These are phyloP conservation scores for Venturia canescens DNA, from an alignment of 1,140 invertebrate genomes.

Conservation along the genomic window DNA sequence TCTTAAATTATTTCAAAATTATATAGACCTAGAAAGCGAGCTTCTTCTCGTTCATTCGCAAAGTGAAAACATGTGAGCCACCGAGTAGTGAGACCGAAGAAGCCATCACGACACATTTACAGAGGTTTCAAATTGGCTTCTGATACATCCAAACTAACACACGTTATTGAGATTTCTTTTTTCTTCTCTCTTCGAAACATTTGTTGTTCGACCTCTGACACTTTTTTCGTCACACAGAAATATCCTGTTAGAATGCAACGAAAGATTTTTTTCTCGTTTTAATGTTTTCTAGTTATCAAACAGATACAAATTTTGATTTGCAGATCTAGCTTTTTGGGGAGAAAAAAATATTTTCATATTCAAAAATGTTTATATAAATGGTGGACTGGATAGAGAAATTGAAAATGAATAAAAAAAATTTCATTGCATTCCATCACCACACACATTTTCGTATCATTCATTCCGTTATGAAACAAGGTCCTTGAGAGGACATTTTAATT, in stretches of 20 bases:
- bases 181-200: too few species aligned
- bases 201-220: too few species aligned
- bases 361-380: too few species aligned
- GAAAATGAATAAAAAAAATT: too few species aligned
- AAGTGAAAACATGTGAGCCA: slow-evolving; percentile 44
- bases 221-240: too few species aligned
- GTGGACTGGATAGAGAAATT: too few species aligned
- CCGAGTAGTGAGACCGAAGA: slow-evolving; percentile 35
- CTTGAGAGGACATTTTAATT: slow-evolving; percentile 26
- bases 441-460: background rate
- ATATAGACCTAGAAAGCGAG: background rate
- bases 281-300: too few species aligned
- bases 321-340: too few species aligned
- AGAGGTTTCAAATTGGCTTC: slow-evolving; percentile 13
- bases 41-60: background rate
- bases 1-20: background rate
- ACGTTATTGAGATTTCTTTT: slow-evolving; percentile 26
- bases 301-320: too few species aligned
- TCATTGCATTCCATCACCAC: background rate
- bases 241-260: too few species aligned
- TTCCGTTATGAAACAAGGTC: slow-evolving; percentile 16
- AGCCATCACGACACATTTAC: slow-evolving; percentile 18
- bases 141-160: background rate
- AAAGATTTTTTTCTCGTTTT: too few species aligned
- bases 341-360: too few species aligned